A percentile compares a stretch with the other conserved stretches of the same genome.
Evolutionary conservation across 2,888 invertebrate species (phyloP).

Genomic region (Synergus itoensis): DNA sequence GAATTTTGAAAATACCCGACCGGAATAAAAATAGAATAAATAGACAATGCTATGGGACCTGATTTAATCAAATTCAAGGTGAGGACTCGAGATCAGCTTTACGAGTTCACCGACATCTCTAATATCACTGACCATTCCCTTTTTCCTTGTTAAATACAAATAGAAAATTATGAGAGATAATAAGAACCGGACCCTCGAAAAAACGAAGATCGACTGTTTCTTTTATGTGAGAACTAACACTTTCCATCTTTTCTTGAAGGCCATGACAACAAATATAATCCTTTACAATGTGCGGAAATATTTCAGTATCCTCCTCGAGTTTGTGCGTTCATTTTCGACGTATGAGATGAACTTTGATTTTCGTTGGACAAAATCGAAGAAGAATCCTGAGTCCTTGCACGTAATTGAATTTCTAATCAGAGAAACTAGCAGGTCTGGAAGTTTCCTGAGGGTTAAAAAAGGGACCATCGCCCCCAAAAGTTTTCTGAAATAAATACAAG

Average conservation of each 20-base stretch:
- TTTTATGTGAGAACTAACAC: background rate
- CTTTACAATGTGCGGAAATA: background rate
- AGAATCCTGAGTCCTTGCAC: background rate
- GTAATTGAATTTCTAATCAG: background rate
- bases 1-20: background rate
- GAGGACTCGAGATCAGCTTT: background rate
- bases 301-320: background rate
- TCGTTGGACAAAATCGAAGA: background rate
- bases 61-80: background rate
- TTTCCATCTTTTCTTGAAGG: background rate
- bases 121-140: background rate
- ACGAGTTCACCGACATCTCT: background rate
- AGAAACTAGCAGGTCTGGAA: background rate
- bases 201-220: background rate
- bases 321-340: background rate
- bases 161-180: background rate
- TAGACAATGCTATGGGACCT: background rate
- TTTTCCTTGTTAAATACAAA: background rate
- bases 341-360: background rate
- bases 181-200: background rate
- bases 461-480: background rate
- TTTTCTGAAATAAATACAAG: background rate
- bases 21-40: background rate
- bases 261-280: background rate
- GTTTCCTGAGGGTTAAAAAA: background rate